Conservation (phyloP, 2,113 vertebrate species). For the Mesitornis unicolor region DNA sequence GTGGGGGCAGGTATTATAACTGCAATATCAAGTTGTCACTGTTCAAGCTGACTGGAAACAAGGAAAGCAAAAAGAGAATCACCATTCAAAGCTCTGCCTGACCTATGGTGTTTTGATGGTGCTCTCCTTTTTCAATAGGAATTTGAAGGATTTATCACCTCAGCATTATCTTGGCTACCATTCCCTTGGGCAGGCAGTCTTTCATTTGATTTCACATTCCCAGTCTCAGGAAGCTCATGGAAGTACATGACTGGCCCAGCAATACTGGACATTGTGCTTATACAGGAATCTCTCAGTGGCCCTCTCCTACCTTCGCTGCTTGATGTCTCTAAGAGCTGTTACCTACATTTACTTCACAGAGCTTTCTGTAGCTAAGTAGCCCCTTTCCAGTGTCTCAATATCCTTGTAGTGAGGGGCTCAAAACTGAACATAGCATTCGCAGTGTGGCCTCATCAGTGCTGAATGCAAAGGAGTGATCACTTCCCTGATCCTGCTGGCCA, state of each 20-base stretch:
- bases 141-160: background rate
- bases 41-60: background rate
- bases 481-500: too few relatives aligned
- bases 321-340: background rate
- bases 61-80: background rate
- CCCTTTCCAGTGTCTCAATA: too few relatives aligned
- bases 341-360: background rate
- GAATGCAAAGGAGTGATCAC: too few relatives aligned
- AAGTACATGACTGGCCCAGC: background rate
- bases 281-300: background rate
- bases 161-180: background rate
- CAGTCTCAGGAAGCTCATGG: background rate
- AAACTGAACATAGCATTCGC: too few relatives aligned
- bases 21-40: background rate
- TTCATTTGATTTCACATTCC: background rate
- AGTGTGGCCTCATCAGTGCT: too few relatives aligned
- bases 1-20: background rate
- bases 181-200: background rate
- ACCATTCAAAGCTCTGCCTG: background rate
- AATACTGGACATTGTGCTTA: background rate
- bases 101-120: background rate
- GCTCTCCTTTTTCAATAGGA: background rate
- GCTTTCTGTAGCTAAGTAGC: background rate
- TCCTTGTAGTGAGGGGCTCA: too few relatives aligned
- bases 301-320: background rate